Evolutionary conservation across 2,888 invertebrate genomes (phyloP).

Genomic region (Aphodius granarius): DNA sequence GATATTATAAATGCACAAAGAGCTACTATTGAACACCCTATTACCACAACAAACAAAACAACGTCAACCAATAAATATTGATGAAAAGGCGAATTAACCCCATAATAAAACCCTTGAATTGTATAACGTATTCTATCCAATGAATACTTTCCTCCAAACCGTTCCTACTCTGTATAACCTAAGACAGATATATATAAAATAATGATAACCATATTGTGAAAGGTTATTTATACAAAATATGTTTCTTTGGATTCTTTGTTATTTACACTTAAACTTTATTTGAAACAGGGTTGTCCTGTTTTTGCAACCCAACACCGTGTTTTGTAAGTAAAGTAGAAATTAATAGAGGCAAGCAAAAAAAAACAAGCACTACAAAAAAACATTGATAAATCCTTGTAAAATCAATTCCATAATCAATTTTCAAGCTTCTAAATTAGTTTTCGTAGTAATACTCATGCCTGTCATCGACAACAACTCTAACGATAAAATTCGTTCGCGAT

Average conservation of each 20-base stretch:
- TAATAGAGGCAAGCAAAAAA: too few relatives aligned
- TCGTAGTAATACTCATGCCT: neutral
- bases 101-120: conserved; percentile 29
- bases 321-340: too few relatives aligned
- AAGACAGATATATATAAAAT: too few relatives aligned
- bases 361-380: neutral
- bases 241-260: too few relatives aligned
- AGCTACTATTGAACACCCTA: neutral
- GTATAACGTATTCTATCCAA: conserved; percentile 33
- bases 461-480: neutral
- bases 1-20: conserved; percentile 5
- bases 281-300: too few relatives aligned
- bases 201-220: too few relatives aligned
- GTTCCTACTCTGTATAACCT: conserved; percentile 26
- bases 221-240: too few relatives aligned
- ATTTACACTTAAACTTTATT: too few relatives aligned
- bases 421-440: neutral
- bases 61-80: conserved; percentile 22
- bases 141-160: conserved; percentile 29
- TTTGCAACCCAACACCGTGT: too few relatives aligned
- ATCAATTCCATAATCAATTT: neutral
- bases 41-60: neutral
- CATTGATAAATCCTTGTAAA: neutral
- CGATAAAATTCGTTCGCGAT: neutral
- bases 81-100: conserved; percentile 29